phyloP scores from a whole-genome alignment of 2,888 invertebrate genomes.

The Mycalesis mineus region DNA sequence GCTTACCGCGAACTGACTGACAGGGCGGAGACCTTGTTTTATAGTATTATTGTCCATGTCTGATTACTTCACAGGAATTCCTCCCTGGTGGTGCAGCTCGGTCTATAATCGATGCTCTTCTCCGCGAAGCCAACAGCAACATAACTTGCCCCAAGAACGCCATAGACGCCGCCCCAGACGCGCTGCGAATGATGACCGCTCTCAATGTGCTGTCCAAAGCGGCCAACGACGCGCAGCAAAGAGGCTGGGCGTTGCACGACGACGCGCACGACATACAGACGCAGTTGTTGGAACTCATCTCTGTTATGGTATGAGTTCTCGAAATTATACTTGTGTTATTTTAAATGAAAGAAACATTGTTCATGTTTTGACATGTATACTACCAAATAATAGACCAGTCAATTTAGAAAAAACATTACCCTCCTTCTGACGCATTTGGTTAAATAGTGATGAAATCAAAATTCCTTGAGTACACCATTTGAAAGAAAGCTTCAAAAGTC shows the following conservation, averaged over 20 bases:
- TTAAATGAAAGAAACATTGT: no score
- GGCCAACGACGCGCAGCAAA: slow-evolving; percentile 96
- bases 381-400: no score
- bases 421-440: no score
- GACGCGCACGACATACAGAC: slow-evolving; percentile 93
- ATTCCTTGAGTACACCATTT: no score
- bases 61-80: slow-evolving; percentile 49
- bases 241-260: slow-evolving; percentile 97
- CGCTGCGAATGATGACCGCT: slow-evolving; percentile 88
- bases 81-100: slow-evolving; percentile 69
- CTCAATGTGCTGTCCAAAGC: slow-evolving; percentile 91
- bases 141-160: slow-evolving; percentile 79
- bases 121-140: slow-evolving; percentile 69
- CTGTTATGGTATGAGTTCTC: slow-evolving; percentile 82
- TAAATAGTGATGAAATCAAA: no score
- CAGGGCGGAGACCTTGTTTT: no score
- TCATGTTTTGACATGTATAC: no score
- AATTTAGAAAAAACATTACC: no score
- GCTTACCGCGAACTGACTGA: no score
- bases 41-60: not conserved
- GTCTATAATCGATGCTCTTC: slow-evolving; percentile 67
- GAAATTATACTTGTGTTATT: no score
- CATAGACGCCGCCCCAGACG: slow-evolving; percentile 90
- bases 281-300: slow-evolving; percentile 88
- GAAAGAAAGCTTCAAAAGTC: no score